Evolutionary conservation across 2,113 vertebrate species (phyloP), one percentile per base, ranked within the genome.

Genomic region (Antennarius striatus): DNA sequence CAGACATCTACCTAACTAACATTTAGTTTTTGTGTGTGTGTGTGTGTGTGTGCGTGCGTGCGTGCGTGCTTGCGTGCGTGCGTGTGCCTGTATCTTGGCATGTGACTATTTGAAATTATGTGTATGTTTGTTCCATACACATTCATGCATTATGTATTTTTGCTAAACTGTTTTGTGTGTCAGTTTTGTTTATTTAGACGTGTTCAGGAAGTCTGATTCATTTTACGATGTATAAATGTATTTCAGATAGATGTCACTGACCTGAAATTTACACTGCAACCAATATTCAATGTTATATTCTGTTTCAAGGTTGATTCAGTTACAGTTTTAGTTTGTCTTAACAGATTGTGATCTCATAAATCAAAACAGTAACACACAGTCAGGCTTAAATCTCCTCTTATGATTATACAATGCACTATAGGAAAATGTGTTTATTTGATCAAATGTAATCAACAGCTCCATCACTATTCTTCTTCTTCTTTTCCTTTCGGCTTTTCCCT

Each of bases 121-220:
- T 0, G 10, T 11, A 15, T 7, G 32, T 57, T 52, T 64, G 7
- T 8, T 53, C 4, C 56, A 52, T 53, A 17, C 56, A 52, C 4
- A 0, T 29, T 71, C 61, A 59, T 68, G 36, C 36, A 55, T 62
- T 17, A 62, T 67, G n/a, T n/a, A 46, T 53, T 32, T 48, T 58
- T 61, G 12, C 36, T 39, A 47, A 45, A 10, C 13, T 30, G 11
- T 7, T n/a, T n/a, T 17, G 36, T 56, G 45, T 52, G 12, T 58
- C 14, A 12, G 6, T 22, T 30, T 47, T 32, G 42, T 17, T 50
- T 12, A 50, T 63, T 7, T 52, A 1, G 10, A 36, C 32, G 7
- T 36, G 4, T 36, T 43, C 11, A 11, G 42, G 11, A 43, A 11
- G 9, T 43, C 42, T 43, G 10, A 11, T 43, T 1, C 42, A 11